Conservation (phyloP, 2,888 invertebrate genomes). For the Campoletis raptor region DNA sequence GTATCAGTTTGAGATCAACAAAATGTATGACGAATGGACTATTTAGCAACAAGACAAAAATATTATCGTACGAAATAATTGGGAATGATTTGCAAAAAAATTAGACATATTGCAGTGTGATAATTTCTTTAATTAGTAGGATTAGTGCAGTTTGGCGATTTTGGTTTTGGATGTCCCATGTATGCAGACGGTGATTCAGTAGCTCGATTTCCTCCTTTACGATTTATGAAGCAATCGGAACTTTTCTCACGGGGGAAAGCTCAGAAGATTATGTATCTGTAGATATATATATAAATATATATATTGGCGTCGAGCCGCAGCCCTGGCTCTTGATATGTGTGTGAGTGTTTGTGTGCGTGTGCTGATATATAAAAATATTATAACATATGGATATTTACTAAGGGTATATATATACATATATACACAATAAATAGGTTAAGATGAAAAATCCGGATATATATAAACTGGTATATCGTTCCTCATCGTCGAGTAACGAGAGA, state of each 20-base stretch:
- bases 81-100: neutral
- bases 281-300: neutral
- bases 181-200: neutral
- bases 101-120: neutral
- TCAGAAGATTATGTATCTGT: constrained; percentile 4
- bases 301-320: neutral
- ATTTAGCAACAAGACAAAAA: too few relatives aligned
- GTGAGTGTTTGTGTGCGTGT: constrained; percentile 2
- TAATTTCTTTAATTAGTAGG: neutral
- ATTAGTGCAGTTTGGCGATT: neutral
- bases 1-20: neutral
- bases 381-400: neutral
- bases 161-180: constrained; percentile 10
- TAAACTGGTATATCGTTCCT: constrained; percentile 60
- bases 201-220: constrained; percentile 39
- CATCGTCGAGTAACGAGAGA: constrained; percentile 66
- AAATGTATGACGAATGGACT: too few relatives aligned
- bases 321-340: neutral
- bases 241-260: constrained; percentile 44
- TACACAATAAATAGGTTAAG: neutral
- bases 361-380: neutral
- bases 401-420: neutral
- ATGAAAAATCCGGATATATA: constrained; percentile 44
- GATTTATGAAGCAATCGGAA: constrained; percentile 63
- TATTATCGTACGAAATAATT: too few relatives aligned